These are phyloP conservation scores for Albula goreensis DNA, from an alignment of 2,113 vertebrate species.

Conservation along the genomic window DNA sequence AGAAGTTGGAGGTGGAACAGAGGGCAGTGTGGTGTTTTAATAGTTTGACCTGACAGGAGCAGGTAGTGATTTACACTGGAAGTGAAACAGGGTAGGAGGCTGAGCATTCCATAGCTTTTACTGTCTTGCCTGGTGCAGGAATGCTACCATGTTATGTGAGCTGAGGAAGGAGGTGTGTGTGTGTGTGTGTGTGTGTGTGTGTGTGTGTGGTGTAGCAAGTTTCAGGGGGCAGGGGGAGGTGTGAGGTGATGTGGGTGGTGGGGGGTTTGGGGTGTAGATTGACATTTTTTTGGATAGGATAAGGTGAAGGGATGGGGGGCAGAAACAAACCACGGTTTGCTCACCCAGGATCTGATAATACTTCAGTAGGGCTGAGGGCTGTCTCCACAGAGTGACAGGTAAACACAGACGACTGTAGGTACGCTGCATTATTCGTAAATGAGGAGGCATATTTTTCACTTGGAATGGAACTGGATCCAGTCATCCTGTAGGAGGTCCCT, in stretches of 20 bases:
- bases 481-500: too few relatives aligned
- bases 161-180: background rate
- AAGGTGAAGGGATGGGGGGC: too few relatives aligned
- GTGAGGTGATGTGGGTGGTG: background rate
- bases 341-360: background rate
- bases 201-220: background rate
- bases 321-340: too few relatives aligned
- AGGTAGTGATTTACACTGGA: constrained; percentile 39
- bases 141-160: background rate
- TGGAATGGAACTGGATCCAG: too few relatives aligned
- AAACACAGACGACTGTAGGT: background rate
- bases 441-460: too few relatives aligned
- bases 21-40: constrained; percentile 37
- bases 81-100: constrained; percentile 37
- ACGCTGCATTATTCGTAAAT: background rate
- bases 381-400: background rate
- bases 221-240: background rate
- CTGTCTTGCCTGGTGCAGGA: constrained; percentile 25
- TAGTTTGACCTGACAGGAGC: constrained; percentile 44
- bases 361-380: background rate
- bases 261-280: background rate
- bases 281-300: too few relatives aligned
- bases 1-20: constrained; percentile 9
- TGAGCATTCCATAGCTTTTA: constrained; percentile 49
- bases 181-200: background rate